Evolutionary conservation across 2,113 vertebrate species (phyloP), one percentile per base, ranked within the genome.

Genomic region (Alexandromys fortis): DNA sequence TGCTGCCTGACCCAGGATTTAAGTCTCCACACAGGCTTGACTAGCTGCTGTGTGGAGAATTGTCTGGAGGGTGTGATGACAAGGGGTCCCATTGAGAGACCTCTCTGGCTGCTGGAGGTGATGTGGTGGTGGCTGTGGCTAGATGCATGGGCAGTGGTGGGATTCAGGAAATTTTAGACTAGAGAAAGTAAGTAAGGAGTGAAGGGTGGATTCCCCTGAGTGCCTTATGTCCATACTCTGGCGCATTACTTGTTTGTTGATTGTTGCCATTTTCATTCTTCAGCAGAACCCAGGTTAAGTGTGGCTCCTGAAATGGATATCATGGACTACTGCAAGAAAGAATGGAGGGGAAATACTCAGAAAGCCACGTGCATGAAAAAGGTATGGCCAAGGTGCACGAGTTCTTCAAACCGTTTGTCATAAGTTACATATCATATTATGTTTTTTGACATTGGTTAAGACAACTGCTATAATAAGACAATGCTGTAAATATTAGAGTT

Each of bases 321-420:
- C 87, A 98, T 99, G 98, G 98, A 98, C 30, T 99, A 99, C 95
- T 99, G 99, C 95, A 98, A 99, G 96, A 98, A 98, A 83, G 99
- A 99, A 97, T 99, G 99, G 99, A 99, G 98, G 97, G 99, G 99
- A 97, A 99, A 99, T 82, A 99, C 99, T 4, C 98, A 99, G 92
- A 99, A 98, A 98, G 99, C 99, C 87, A 98, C 98, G 58, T 98
- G 98, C 67, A 99, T 99, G 97, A 99, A 98, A 98, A 99, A 99
- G 99, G 99, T 99, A 92, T 3, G n/a, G 35, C 83, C 28, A 14
- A 35, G 21, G 22, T 26, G 9, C 58, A 6, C 58, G 33, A 45
- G 65, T 47, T 47, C 89, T 75, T 89, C 68, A 12, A 42, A 10
- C 49, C 9, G 63, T 65, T 72, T 91, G 0, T 45, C 13, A 0